Percentiles rank a stretch among this genome's conserved stretches.
These are phyloP conservation scores for Lasioglossum pauxillum DNA, from an alignment of 2,888 invertebrate genomes.

Conservation along the genomic window DNA sequence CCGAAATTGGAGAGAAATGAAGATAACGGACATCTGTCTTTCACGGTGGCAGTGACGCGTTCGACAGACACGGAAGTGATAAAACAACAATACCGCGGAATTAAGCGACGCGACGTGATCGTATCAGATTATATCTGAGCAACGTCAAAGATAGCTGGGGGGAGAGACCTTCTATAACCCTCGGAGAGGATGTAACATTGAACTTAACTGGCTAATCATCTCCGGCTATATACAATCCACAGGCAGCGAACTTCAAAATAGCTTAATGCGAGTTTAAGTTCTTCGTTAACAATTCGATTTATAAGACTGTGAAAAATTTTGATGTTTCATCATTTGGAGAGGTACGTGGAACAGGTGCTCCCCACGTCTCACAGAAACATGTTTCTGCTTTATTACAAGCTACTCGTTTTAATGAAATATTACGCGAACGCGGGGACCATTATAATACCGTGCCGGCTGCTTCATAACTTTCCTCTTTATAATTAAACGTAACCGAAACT, in stretches of 20 bases:
- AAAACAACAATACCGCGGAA: conserved; percentile 57
- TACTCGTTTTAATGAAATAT: conserved; percentile 19
- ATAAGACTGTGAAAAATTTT: neutral
- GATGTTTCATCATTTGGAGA: neutral
- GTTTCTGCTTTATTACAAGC: conserved; percentile 9
- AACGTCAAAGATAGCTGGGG: conserved; percentile 80
- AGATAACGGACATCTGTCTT: neutral
- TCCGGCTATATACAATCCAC: conserved; percentile 70
- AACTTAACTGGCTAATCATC: conserved; percentile 82
- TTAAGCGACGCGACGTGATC: conserved; percentile 47
- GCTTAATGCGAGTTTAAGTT: neutral
- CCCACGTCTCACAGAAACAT: neutral
- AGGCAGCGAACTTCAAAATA: conserved; percentile 37
- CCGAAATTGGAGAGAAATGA: neutral
- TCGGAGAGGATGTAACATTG: conserved; percentile 80
- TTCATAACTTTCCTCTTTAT: neutral
- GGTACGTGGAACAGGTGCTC: neutral
- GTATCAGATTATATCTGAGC: conserved; percentile 62
- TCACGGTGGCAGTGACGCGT: neutral
- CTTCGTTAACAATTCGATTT: neutral
- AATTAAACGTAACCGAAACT: neutral
- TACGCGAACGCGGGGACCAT: neutral
- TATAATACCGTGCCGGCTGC: conserved; percentile 5
- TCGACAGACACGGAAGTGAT: conserved; percentile 37
- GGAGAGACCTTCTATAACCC: conserved; percentile 68